A percentile compares a stretch with the other conserved stretches of the same genome.
Conservation (phyloP, 1,140 invertebrate genomes). For the Pogonus chalceus region DNA sequence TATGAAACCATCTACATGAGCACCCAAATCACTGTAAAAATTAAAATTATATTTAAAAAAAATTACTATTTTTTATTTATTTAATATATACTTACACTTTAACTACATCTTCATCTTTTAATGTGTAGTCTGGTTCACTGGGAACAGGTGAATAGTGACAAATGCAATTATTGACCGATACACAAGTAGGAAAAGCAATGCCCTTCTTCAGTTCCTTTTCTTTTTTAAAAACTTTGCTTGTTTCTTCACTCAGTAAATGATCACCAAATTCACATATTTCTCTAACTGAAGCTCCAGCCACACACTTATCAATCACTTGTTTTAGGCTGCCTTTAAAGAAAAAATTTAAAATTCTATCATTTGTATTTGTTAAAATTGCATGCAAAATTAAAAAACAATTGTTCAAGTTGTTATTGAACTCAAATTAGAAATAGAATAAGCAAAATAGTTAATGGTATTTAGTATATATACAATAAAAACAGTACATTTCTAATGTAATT, state of each 20-base stretch:
- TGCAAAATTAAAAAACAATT: too few relatives aligned
- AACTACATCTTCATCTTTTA: conserved; percentile 91
- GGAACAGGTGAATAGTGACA: conserved; percentile 95
- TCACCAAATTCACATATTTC: conserved; percentile 92
- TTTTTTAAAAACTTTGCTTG: conserved; percentile 94
- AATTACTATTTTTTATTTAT: conserved; percentile 3
- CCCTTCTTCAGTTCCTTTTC: conserved; percentile 97
- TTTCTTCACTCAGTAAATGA: conserved; percentile 79
- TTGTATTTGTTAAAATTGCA: too few relatives aligned
- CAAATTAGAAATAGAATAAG: too few relatives aligned
- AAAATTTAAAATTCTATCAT: conserved; percentile 14
- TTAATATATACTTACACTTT: conserved; percentile 74
- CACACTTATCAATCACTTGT: conserved; percentile 79
- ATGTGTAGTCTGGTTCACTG: conserved; percentile 77
- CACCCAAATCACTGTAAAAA: conserved; percentile 82
- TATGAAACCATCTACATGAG: conserved; percentile 98
- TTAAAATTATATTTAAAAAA: conserved; percentile 11
- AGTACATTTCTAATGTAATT: too few relatives aligned
- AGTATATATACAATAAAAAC: too few relatives aligned
- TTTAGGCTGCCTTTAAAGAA: conserved; percentile 72
- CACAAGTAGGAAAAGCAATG: conserved; percentile 97
- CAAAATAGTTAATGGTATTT: too few relatives aligned
- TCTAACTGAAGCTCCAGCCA: conserved; percentile 75
- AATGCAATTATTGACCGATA: conserved; percentile 98
- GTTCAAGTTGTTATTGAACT: too few relatives aligned